phyloP scores from a whole-genome alignment of 2,113 vertebrate genomes.

The Malaclemys terrapin region DNA sequence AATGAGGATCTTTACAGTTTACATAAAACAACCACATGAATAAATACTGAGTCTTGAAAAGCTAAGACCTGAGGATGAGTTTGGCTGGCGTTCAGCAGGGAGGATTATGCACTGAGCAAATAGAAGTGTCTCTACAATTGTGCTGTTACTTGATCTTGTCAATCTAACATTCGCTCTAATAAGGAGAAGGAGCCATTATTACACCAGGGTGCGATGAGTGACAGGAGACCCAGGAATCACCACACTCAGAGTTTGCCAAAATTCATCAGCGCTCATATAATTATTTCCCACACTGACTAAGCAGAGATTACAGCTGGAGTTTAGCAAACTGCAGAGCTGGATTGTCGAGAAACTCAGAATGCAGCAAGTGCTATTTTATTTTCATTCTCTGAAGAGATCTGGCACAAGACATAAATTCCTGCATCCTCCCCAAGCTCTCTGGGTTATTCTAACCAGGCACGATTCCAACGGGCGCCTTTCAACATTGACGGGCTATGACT shows the following conservation, averaged over 20 bases:
- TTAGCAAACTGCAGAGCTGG: accelerated
- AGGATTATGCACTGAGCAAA: conserved; percentile 26
- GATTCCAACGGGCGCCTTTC: background rate
- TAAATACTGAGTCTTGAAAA: conserved; percentile 48
- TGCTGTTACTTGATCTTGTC: conserved; percentile 31
- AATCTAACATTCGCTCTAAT: background rate
- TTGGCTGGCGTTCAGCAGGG: conserved; percentile 38
- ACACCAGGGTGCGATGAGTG: background rate
- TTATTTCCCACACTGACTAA: background rate
- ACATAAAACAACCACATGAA: conserved; percentile 53
- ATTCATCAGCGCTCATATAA: background rate
- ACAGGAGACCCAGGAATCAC: background rate
- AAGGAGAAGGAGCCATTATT: background rate
- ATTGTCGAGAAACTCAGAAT: background rate
- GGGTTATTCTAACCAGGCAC: accelerated
- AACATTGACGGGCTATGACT: accelerated
- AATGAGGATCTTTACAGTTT: conserved; percentile 52
- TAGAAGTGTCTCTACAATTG: background rate
- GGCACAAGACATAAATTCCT: background rate
- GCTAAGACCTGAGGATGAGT: conserved; percentile 45
- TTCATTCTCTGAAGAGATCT: background rate
- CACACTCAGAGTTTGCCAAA: background rate
- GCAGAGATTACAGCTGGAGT: background rate
- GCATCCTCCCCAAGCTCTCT: background rate
- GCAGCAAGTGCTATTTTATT: background rate